Evolutionary conservation across 2,797 vertebrate genomes (phyloP).

Genomic region (Otolemur crassicaudatus): DNA sequence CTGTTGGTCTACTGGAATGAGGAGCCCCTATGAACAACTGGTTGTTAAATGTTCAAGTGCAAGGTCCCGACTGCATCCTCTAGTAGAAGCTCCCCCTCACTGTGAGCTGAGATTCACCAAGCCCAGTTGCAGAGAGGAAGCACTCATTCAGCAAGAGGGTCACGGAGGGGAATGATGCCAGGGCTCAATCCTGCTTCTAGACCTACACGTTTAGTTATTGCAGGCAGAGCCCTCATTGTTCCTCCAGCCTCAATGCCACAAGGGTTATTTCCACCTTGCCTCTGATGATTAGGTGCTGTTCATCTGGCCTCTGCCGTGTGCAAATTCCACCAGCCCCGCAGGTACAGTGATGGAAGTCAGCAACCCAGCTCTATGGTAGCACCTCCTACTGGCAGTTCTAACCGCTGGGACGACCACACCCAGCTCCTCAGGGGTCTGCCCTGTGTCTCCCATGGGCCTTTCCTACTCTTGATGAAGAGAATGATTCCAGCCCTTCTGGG

Average conservation of each 20-base stretch:
- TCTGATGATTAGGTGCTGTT: neutral
- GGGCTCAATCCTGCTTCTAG: neutral
- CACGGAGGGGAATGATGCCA: neutral
- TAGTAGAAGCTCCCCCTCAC: neutral
- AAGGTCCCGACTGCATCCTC: neutral
- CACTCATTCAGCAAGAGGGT: neutral
- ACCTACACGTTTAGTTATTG: neutral
- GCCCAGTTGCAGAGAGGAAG: neutral
- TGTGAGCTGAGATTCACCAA: neutral
- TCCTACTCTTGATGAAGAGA: neutral
- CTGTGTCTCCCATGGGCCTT: neutral
- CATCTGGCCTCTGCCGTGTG: neutral
- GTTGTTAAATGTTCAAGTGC: neutral
- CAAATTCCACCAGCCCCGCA: neutral
- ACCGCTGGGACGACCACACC: neutral
- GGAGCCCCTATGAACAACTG: neutral
- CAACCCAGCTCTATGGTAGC: too few species aligned
- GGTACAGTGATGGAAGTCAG: neutral
- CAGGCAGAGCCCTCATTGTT: neutral
- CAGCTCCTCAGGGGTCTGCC: neutral
- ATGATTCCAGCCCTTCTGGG: neutral
- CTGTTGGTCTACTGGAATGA: neutral
- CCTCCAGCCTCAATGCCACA: neutral
- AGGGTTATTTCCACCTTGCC: neutral
- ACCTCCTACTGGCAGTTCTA: neutral